These are phyloP conservation scores for Helicoverpa zea DNA, from an alignment of 1,140 invertebrate genomes.

Conservation along the genomic window DNA sequence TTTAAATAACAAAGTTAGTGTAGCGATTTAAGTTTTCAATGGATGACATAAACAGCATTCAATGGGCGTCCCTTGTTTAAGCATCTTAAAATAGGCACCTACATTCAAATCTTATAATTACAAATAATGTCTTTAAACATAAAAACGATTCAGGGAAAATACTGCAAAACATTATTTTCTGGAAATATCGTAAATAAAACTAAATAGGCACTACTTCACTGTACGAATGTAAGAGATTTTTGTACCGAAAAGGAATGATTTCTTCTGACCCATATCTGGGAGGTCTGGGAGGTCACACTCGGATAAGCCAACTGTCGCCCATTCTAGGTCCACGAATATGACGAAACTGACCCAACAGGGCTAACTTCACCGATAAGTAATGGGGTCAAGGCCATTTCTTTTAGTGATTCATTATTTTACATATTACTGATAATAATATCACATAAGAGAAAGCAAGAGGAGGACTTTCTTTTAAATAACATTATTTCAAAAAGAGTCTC, in stretches of 20 bases:
- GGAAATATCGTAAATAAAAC: not conserved
- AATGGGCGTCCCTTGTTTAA: no score
- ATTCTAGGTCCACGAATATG: conserved; percentile 20
- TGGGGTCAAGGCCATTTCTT: conserved; percentile 55
- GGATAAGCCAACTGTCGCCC: conserved; percentile 23
- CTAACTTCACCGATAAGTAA: conserved; percentile 22
- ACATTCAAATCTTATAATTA: no score
- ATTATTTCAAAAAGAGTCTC: no score
- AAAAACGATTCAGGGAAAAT: not conserved
- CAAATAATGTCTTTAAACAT: not conserved
- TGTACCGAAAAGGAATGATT: conserved; percentile 1
- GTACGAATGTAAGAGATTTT: not conserved
- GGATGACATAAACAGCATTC: no score
- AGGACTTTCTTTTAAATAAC: no score
- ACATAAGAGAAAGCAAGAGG: no score
- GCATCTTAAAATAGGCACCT: no score
- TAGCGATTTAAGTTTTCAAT: not conserved
- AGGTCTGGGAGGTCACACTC: conserved; percentile 19
- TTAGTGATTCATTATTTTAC: conserved; percentile 22
- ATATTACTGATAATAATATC: no score
- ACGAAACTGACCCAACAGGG: conserved; percentile 44
- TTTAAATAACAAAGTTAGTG: not conserved
- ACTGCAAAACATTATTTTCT: no score
- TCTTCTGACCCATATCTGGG: conserved; percentile 15
- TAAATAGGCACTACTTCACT: not conserved